Evolutionary conservation across 2,797 vertebrate species (phyloP), one percentile per base, ranked within the genome.

Genomic region (Acanthornis magna): DNA sequence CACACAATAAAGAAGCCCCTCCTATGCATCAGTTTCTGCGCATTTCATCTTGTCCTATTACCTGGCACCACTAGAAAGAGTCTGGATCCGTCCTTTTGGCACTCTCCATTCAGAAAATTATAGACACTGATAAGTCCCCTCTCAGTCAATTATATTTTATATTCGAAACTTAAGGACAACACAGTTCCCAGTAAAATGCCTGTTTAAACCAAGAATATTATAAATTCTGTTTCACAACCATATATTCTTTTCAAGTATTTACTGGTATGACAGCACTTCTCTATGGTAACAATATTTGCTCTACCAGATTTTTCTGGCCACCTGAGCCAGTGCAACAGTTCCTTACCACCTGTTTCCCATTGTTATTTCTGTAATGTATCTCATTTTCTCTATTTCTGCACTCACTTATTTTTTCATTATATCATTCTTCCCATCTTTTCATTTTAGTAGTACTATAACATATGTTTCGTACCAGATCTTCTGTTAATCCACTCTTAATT

Each of bases 1-100:
- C 4, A 3, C 8, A 65, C 17, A 47, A 15, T 32, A 32, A 40
- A 25, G 14, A 51, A 40, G 13, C 40, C 65, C n/a, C 45, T 40
- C 38, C n/a, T 51, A 14, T n/a, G 5, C 16, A 38, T 18, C n/a
- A 30, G 3, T 38, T 57, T 57, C 57, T 51, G 8, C 25, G 16
- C 13, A 18, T 55, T 70, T 36, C 4, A 7, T 29, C 63, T 30
- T 71, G 25, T 27, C 13, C 7, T 40, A 11, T 21, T 83, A 14
- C 27, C 13, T 76, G 38, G 23, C 17, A 42, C 4, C 11, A 17
- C 0, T 0, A 16, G 36, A 13, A 36, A 57, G 22, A 58, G 3
- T 5, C 22, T 65, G 27, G 10, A 14, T 58, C 7, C 6, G 16
- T 18, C 29, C 10, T 45, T 42, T 62, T 22, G 21, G 29, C 21